These are phyloP conservation scores for Odocoileus hemionus DNA, from an alignment of 2,113 vertebrate species.

Conservation along the genomic window DNA sequence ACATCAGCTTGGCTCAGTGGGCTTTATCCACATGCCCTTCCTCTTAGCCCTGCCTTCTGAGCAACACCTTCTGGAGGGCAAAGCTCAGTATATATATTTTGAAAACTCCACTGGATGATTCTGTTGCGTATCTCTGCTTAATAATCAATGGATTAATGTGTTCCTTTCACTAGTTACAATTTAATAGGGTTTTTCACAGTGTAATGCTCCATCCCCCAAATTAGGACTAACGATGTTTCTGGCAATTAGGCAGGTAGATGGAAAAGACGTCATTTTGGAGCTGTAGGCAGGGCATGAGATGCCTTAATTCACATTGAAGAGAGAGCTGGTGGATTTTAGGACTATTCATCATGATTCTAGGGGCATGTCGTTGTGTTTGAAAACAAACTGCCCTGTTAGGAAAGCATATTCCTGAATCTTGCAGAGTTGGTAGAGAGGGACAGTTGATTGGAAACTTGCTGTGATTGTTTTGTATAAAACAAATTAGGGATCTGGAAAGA, in stretches of 20 bases:
- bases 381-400: background rate
- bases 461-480: background rate
- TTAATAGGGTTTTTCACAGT: background rate
- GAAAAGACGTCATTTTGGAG: background rate
- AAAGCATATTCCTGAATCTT: background rate
- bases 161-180: background rate
- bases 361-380: background rate
- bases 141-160: background rate
- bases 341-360: background rate
- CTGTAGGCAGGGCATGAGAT: background rate
- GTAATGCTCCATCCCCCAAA: background rate
- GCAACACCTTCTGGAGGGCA: background rate
- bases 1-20: background rate
- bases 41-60: background rate
- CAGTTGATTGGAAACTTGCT: background rate
- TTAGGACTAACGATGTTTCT: background rate
- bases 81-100: background rate
- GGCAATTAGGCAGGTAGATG: background rate
- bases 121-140: background rate
- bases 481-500: background rate
- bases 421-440: background rate
- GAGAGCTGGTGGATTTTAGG: background rate
- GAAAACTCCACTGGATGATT: background rate
- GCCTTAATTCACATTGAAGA: background rate
- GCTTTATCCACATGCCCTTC: background rate